Percentiles rank a stretch among this genome's conserved stretches.
Conservation (phyloP, 2,113 vertebrate genomes). For the Pithys albifrons region DNA sequence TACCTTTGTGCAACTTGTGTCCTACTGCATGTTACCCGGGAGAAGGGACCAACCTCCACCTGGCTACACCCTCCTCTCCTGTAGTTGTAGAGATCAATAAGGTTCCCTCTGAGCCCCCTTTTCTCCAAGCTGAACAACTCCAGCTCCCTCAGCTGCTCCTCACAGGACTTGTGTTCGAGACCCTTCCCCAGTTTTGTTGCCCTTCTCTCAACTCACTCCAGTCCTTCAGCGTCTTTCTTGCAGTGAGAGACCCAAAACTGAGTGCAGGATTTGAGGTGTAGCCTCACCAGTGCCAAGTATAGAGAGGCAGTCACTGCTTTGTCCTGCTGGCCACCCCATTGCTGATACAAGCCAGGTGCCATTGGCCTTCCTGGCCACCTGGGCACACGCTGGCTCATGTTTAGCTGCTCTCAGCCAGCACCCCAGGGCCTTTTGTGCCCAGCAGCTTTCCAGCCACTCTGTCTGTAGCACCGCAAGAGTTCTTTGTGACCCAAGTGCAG, state of each 20-base stretch:
- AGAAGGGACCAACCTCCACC: background rate
- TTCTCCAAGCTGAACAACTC: background rate
- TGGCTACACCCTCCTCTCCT: background rate
- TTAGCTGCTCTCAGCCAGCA: background rate
- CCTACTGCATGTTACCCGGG: background rate
- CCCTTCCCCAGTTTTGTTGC: accelerated
- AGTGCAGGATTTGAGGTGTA: background rate
- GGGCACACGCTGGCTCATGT: background rate
- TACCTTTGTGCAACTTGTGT: background rate
- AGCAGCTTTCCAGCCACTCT: background rate
- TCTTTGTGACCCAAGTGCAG: background rate
- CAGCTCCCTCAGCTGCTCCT: background rate
- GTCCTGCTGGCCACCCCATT: background rate
- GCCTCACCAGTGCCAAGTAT: background rate
- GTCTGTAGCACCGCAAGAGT: background rate
- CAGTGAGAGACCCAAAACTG: background rate
- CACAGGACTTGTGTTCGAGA: background rate
- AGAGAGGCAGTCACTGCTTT: background rate
- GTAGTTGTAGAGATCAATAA: accelerated
- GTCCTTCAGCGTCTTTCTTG: accelerated
- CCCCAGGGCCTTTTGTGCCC: background rate
- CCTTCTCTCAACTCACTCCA: accelerated
- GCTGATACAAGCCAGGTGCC: background rate
- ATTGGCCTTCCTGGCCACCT: background rate
- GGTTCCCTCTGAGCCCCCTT: accelerated